phyloP scores from a whole-genome alignment of 2,113 vertebrate genomes.

The Mugil cephalus region DNA sequence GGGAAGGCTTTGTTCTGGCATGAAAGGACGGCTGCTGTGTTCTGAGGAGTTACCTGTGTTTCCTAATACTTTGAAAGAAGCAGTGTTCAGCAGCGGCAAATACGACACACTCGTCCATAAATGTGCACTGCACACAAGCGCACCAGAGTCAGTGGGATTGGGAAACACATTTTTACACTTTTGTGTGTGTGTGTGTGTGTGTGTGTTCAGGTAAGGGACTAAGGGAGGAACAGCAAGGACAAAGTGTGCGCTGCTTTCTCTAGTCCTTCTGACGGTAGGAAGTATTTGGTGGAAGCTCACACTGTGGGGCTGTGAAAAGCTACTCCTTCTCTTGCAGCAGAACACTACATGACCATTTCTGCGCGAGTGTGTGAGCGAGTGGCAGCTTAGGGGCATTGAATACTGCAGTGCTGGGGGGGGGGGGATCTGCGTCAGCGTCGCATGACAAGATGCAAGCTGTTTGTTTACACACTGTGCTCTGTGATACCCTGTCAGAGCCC shows the following conservation, averaged over 20 bases:
- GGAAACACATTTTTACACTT: constrained; percentile 37
- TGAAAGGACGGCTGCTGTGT: constrained; percentile 59
- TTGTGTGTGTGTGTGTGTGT: constrained; percentile 7
- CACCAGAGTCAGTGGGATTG: constrained; percentile 13
- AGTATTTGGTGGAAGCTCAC: neutral
- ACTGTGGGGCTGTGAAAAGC: neutral
- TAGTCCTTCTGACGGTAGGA: neutral
- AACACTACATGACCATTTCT: neutral
- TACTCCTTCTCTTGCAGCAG: constrained; percentile 9
- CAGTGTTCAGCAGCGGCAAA: neutral
- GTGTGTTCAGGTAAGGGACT: constrained; percentile 3
- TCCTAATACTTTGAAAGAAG: constrained; percentile 51
- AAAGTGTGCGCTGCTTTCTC: neutral
- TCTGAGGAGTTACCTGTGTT: constrained; percentile 65
- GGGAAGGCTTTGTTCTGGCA: constrained; percentile 62
- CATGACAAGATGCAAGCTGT: constrained; percentile 61
- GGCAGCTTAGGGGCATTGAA: neutral
- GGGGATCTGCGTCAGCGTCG: constrained; percentile 36
- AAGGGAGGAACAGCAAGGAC: constrained; percentile 13
- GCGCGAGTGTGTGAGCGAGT: neutral
- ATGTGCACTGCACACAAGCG: neutral
- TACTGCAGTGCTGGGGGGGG: constrained; percentile 21
- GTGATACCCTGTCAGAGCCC: constrained; percentile 47
- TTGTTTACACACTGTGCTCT: constrained; percentile 52
- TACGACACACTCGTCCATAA: neutral